Base-by-base conservation (phyloP, 2,888 invertebrate species). In the Congeria kusceri region DNA sequence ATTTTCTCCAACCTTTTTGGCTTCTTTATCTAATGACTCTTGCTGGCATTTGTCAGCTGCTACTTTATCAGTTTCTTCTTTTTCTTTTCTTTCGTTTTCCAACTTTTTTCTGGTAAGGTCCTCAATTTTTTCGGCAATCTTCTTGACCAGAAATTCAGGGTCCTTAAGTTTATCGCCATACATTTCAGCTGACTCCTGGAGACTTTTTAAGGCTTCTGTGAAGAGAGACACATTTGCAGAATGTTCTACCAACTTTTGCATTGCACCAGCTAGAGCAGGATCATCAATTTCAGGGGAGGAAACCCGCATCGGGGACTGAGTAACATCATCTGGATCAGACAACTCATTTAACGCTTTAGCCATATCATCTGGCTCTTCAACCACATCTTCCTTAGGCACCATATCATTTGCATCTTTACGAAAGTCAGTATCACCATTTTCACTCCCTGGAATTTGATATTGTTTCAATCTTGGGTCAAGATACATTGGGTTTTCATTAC, bases 181-280 rank as follows among this genome's bases (percentile, higher is more conserved):
- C 44, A 76, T 73, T 47, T 76, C 80, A 20, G 80, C 80, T 29
- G 76, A 80, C 46, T 80, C 80, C 29, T 80, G 80, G 13, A 80
- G 61, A 11, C 66, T 72, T 69, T 65, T 59, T n/a, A 80, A 49
- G 47, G 80, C 80, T 66, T 76, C 80, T 27, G 80, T 80, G 49
- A 80, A 72, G 59, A 80, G 49, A 28, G 62, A 25, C 28, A 80
- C 73, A 63, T 80, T 61, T 18, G 76, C 76, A 23, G 79, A 71
- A 61, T 83, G 77, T 56, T 83, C 83, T 3, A 80, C 83, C n/a
- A 83, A 67, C 53, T 79, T 83, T 27, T 68, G 77, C 76, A 83
- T 83, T 27, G 80, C 80, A 49, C 46, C 77, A 27, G 73, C 70
- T 25, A 80, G 61, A 57, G 57, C 49, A 25, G 79, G 71, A 58